Base-by-base conservation (phyloP, 2,797 vertebrate genomes). In the Scarus forsteni region DNA sequence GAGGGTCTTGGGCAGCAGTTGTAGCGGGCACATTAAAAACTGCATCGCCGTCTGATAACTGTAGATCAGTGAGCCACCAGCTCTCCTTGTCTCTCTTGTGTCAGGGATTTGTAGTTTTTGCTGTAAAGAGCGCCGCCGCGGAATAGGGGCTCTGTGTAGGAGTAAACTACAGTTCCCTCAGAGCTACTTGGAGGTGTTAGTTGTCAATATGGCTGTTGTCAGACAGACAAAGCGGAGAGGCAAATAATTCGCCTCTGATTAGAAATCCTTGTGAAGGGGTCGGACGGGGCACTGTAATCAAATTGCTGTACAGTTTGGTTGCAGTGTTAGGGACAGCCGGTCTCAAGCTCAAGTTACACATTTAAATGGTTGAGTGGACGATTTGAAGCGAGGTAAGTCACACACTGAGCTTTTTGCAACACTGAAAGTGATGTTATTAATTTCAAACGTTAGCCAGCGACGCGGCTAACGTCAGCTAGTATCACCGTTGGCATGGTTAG, bases 121-220 rank as follows among this genome's bases (percentile, higher is more conserved):
- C 19, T 19, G 60, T 13, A 44, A 35, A 62, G 61, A 10, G 43
- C 49, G 46, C 73, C 53, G 65, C 54, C 42, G 76, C 69, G 38
- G 45, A 59, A 14, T 3, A 7, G 75, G 43, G 62, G 69, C 50
- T 59, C 40, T 13, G 8, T 6, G 68, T 7, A 10, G 1, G 66
- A 40, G 60, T 5, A 66, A 83, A 95, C 94, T 94, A 93, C 94
- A 93, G 75, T 90, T 94, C 94, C 94, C 93, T 73, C 84, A 3
- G 66, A 81, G 75, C 81, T 80, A 14, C 84, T 88, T 82, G 85
- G 62, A 88, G 87, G 89, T 94, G 89, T 91, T 91, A 91, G 91
- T 94, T 92, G 92, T 93, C 92, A 95, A 90, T 94, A 92, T 93
- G 92, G 92, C 92, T 94, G 93, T 93, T 95, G 94, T 95, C 94